phyloP scores from a whole-genome alignment of 2,888 invertebrate species.

The Spatulosminthurus flaviceps region DNA sequence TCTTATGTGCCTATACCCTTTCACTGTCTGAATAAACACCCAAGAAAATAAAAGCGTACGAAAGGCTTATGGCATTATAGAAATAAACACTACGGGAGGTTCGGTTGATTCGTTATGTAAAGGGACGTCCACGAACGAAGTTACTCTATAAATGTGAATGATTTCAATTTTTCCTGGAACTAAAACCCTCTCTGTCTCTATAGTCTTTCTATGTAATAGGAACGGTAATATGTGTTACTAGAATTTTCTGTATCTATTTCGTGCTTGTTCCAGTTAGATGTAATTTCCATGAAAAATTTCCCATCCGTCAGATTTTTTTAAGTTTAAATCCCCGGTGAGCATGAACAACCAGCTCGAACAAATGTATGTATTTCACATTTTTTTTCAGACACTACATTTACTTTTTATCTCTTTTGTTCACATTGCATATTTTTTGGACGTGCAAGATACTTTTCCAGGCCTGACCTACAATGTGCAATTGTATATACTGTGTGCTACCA shows the following conservation, averaged over 20 bases:
- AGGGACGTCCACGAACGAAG: not conserved
- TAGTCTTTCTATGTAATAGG: not conserved
- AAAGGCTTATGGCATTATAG: no score
- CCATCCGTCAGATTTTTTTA: slow-evolving; percentile 13
- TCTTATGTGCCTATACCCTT: no score
- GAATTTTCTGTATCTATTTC: not conserved
- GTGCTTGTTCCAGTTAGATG: not conserved
- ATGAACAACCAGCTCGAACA: not conserved
- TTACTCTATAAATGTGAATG: not conserved
- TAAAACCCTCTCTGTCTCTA: not conserved
- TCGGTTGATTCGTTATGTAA: no score
- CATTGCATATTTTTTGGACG: no score
- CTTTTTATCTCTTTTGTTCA: not conserved
- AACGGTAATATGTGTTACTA: not conserved
- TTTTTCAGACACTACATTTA: not conserved
- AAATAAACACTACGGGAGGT: no score
- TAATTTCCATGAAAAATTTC: slow-evolving; percentile 20
- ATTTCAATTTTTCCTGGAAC: not conserved
- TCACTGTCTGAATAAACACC: no score
- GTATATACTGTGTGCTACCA: no score
- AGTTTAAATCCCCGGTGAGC: not conserved
- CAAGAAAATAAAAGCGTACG: no score
- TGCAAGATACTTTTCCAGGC: no score
- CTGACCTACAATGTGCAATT: no score
- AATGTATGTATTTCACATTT: not conserved